Evolutionary conservation across 2,113 vertebrate genomes (phyloP), one percentile per base, ranked within the genome.

Genomic region (Engystomops pustulosus): DNA sequence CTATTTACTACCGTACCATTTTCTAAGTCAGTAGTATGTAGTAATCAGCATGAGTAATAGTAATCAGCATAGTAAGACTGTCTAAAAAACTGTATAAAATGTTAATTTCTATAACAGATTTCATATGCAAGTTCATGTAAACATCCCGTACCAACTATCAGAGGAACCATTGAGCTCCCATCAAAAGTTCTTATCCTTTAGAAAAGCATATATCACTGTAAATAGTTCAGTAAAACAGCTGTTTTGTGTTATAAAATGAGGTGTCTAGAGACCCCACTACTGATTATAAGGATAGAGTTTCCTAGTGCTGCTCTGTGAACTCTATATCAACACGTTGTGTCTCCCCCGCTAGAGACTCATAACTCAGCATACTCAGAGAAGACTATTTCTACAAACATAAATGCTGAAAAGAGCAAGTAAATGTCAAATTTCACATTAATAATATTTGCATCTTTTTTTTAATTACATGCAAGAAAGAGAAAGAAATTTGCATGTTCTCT

Each of bases 381-480:
- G 67, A 38, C 47, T 49, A 32, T 70, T 53, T 23, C 27, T 7
- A 17, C 27, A 81, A 55, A 41, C 17, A 36, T 41, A 71, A 27
- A 51, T 70, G 47, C 47, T 41, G 34, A 55, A 81, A 55, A 81
- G 67, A 81, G 47, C 65, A 71, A 81, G 69, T 68, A 81, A 81
- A 81, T 81, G 79, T 81, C 79, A 81, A 58, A 81, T 71, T 51
- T 71, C 32, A 70, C 49, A 71, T 70, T 55, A 70, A 81, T 49
- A 81, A 70, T 34, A 81, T 71, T 81, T 81, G 32, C 79, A 81
- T 81, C 20, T 53, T 49, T 20, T 78, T 62, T 38, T 12, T 70
- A 70, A 81, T 81, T 18, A 55, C 45, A 81, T 71, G 20, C 79
- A 71, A 81, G 67, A 6, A 20, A 55, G 65, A 70, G 20, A 41